Evolutionary conservation across 2,888 invertebrate genomes (phyloP).

Genomic region (Amphipoea oculea): DNA sequence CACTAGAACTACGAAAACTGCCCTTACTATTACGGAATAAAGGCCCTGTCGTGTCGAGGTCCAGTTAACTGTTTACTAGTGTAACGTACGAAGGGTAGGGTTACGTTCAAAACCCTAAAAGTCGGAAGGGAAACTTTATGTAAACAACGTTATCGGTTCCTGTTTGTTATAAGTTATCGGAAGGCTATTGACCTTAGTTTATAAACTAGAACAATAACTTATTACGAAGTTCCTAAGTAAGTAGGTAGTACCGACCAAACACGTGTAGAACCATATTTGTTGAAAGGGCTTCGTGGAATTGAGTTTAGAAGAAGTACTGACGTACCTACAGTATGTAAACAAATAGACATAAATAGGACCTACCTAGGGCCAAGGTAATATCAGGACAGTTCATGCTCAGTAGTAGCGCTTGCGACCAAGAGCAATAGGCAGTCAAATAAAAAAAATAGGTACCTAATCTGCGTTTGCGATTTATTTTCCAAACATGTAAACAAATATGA

Average conservation of each 20-base stretch:
- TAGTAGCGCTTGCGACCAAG: too few relatives aligned
- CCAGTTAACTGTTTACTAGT: constrained; percentile 1
- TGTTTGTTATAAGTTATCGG: neutral
- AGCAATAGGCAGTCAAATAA: too few relatives aligned
- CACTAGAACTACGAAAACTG: neutral
- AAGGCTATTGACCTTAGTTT: constrained; percentile 5
- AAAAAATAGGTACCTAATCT: too few relatives aligned
- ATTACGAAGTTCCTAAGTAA: neutral
- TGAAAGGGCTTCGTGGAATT: neutral
- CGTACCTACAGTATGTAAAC: neutral
- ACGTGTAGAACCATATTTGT: neutral
- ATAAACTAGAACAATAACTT: neutral
- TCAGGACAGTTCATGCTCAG: too few relatives aligned
- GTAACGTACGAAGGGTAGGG: neutral
- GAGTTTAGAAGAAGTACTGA: neutral
- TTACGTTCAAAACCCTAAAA: neutral
- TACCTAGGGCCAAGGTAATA: too few relatives aligned
- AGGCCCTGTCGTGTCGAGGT: neutral
- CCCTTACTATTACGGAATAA: neutral
- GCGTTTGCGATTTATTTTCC: too few relatives aligned
- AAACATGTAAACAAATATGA: too few relatives aligned
- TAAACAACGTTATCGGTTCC: constrained; percentile 3
- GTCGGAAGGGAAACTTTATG: constrained; percentile 6
- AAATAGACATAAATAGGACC: too few relatives aligned
- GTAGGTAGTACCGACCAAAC: neutral